phyloP scores from a whole-genome alignment of 2,113 vertebrate species.

The Thymallus thymallus region DNA sequence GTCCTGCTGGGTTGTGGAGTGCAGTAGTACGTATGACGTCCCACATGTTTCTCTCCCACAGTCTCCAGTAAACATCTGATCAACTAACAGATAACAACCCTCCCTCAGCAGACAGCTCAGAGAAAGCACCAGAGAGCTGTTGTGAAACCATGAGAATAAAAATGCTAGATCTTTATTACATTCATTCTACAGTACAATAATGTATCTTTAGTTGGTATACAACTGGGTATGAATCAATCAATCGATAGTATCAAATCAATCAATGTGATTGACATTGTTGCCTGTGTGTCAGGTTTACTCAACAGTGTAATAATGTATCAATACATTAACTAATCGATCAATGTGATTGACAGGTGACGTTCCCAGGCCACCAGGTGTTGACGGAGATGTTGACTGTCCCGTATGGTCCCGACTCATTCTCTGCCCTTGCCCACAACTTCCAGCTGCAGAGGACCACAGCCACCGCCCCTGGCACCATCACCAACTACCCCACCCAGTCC shows the following conservation, averaged over 20 bases:
- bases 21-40: background rate
- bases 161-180: too few relatives aligned
- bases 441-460: constrained; percentile 12
- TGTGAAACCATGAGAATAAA: too few relatives aligned
- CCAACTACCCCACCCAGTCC: background rate
- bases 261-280: background rate
- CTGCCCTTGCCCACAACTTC: constrained; percentile 67
- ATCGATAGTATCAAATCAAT: background rate
- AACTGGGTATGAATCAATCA: too few relatives aligned
- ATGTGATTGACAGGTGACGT: constrained; percentile 58
- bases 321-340: too few relatives aligned
- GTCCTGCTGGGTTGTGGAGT: too few relatives aligned
- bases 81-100: background rate
- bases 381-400: constrained; percentile 56
- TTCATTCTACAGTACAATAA: too few relatives aligned
- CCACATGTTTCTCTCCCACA: background rate
- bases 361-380: constrained; percentile 55
- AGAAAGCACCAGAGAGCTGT: too few relatives aligned
- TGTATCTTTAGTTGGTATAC: too few relatives aligned
- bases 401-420: constrained; percentile 47
- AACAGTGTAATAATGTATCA: too few relatives aligned
- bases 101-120: background rate
- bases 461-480: background rate
- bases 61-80: background rate
- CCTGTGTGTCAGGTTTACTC: background rate